These are phyloP conservation scores for Mus musculus DNA, from an alignment of 2,113 vertebrate species.

Conservation along the genomic window GRCm39 chr6:40865001-40865500, in stretches of 20 bases:
- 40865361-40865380: neutral
- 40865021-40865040: neutral
- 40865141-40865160: neutral
- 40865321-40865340: neutral
- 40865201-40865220: neutral
- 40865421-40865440: neutral
- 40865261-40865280: neutral
- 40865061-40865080: neutral
- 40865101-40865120: neutral
- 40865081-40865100: neutral
- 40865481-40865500: neutral
- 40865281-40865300: neutral
- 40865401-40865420: neutral
- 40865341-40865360: rapidly evolving
- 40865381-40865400: neutral
- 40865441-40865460: rapidly evolving
- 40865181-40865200: rapidly evolving
- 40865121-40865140: neutral
- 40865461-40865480: too few relatives aligned
- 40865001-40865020: neutral
- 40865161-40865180: neutral
- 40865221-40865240: neutral
- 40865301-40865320: neutral
- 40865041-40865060: neutral
- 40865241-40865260: neutral